Conservation (phyloP, 2,797 vertebrate species). For the Anguilla marmorata region DNA sequence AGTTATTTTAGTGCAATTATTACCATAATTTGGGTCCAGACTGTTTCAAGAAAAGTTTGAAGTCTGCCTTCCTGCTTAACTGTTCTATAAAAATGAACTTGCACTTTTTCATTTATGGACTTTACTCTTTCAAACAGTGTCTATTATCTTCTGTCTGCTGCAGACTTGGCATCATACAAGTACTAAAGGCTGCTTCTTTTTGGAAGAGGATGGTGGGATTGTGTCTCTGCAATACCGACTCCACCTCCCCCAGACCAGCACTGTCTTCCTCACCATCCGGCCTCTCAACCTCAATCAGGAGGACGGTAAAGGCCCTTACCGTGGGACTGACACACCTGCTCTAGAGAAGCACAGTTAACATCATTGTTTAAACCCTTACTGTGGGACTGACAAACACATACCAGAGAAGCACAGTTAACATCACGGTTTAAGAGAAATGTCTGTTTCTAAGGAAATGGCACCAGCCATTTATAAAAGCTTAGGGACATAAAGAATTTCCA, state of each 20-base stretch:
- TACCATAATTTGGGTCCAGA: background rate
- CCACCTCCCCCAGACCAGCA: constrained; percentile 74
- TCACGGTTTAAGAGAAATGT: background rate
- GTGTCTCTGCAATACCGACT: constrained; percentile 84
- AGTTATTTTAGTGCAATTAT: background rate
- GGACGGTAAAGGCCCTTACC: constrained; percentile 65
- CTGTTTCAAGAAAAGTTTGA: background rate
- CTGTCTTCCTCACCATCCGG: constrained; percentile 80
- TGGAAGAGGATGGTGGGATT: constrained; percentile 82
- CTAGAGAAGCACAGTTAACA: too few species aligned
- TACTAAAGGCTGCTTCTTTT: constrained; percentile 86
- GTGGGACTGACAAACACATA: background rate
- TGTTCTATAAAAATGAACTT: background rate
- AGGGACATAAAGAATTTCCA: background rate
- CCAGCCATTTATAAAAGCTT: background rate
- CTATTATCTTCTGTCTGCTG: constrained; percentile 42
- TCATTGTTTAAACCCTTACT: background rate
- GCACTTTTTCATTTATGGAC: background rate
- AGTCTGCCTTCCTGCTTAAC: background rate
- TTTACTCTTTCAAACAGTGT: constrained; percentile 35
- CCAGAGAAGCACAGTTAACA: background rate
- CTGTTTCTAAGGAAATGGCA: background rate
- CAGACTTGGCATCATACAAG: constrained; percentile 80
- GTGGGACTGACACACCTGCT: too few species aligned
- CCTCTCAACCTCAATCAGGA: constrained; percentile 72